phyloP scores from a whole-genome alignment of 35 echinoderm and acorn worm species.

The Ophioderma brevispina region DNA sequence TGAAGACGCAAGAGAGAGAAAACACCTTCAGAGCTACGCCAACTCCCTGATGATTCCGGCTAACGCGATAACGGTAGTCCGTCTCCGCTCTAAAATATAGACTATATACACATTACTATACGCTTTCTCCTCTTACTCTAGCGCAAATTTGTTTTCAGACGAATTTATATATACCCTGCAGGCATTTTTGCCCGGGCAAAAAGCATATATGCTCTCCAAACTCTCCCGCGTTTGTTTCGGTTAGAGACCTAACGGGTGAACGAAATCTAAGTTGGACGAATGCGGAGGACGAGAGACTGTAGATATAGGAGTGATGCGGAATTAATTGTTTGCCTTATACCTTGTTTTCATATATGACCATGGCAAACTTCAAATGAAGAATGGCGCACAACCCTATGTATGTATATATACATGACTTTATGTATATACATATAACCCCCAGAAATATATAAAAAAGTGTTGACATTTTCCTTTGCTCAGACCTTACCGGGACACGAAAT shows the following conservation, averaged over 20 bases:
- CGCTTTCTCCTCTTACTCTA: constrained; percentile 1
- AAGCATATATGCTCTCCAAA: constrained; percentile 6
- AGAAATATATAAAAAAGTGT: not conserved
- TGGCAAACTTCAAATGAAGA: not conserved
- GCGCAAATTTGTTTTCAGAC: not conserved
- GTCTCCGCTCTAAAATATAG: not conserved
- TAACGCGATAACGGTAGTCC: not conserved
- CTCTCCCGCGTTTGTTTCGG: not conserved
- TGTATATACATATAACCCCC: not conserved
- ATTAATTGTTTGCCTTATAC: not conserved
- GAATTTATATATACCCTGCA: constrained; percentile 6
- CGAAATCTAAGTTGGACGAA: too few species aligned
- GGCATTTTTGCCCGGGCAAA: constrained; percentile 2
- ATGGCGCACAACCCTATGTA: not conserved
- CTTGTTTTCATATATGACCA: constrained; percentile 6
- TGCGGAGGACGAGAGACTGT: too few species aligned
- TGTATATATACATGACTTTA: constrained; percentile 6
- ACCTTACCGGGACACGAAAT: not conserved
- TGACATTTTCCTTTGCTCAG: not conserved
- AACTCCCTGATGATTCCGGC: not conserved
- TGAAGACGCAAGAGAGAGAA: not conserved
- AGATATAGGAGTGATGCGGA: not conserved
- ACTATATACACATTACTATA: not conserved
- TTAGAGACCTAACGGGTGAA: too few species aligned
- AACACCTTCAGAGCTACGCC: not conserved